A percentile compares a stretch with the other conserved stretches of the same genome.
Evolutionary conservation across 2,797 vertebrate genomes (phyloP).

Genomic region (Acipenser oxyrinchus): DNA sequence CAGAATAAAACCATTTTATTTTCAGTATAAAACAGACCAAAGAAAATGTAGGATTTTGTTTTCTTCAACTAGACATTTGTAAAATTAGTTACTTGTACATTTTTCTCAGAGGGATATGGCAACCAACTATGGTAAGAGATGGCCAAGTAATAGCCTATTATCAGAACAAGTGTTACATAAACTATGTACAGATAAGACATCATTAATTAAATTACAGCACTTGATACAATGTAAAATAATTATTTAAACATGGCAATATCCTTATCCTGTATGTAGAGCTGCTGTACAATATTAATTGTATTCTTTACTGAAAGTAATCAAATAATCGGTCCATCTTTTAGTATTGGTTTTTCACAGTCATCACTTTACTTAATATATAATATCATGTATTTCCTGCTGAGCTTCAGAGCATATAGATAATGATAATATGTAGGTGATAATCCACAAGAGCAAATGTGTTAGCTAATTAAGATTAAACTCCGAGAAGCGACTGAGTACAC

Average conservation of each 20-base stretch:
- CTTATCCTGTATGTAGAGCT: slow-evolving; percentile 3
- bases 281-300: no score
- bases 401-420: slow-evolving; percentile 40
- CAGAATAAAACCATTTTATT: no score
- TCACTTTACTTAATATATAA: slow-evolving; percentile 44
- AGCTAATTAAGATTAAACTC: slow-evolving; percentile 60
- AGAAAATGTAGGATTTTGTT: no score
- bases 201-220: slow-evolving; percentile 24
- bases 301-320: no score
- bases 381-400: slow-evolving; percentile 41
- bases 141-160: no score
- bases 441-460: slow-evolving; percentile 51
- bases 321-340: slow-evolving; percentile 10
- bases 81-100: no score
- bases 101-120: no score
- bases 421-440: slow-evolving; percentile 57
- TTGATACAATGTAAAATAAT: slow-evolving; percentile 31
- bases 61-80: no score
- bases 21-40: no score
- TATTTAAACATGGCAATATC: slow-evolving; percentile 26
- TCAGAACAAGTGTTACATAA: no score
- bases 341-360: slow-evolving; percentile 31
- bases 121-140: no score
- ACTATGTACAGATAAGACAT: background rate
- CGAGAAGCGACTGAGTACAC: slow-evolving; percentile 36